Conservation (phyloP, 2,113 vertebrate genomes). For the Hippocampus zosterae region DNA sequence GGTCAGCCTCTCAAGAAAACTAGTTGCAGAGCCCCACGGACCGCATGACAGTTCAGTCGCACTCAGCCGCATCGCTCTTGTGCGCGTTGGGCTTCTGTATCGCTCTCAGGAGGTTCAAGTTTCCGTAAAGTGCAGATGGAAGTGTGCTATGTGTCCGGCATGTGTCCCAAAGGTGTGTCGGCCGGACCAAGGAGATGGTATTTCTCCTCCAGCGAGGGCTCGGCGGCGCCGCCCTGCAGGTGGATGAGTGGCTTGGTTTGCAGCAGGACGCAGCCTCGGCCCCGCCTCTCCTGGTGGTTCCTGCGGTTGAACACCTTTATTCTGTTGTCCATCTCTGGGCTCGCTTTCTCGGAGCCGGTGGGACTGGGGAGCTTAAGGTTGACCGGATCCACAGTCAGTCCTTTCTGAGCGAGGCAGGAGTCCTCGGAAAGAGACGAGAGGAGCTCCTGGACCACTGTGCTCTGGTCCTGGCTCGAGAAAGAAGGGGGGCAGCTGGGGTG, state of each 20-base stretch:
- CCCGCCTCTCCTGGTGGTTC: constrained; percentile 77
- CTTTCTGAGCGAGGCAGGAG: constrained; percentile 75
- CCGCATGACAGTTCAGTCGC: background rate
- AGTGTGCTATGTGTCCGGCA: constrained; percentile 63
- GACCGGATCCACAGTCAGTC: constrained; percentile 75
- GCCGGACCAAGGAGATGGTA: constrained; percentile 71
- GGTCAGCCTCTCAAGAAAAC: too few relatives aligned
- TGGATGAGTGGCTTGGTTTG: constrained; percentile 80
- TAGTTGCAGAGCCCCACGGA: too few relatives aligned
- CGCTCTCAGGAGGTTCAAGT: background rate
- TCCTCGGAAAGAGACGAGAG: constrained; percentile 82
- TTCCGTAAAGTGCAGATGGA: background rate
- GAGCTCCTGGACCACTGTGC: constrained; percentile 77
- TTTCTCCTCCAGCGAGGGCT: constrained; percentile 73
- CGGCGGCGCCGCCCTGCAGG: constrained; percentile 63
- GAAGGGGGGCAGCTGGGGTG: constrained; percentile 45
- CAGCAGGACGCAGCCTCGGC: constrained; percentile 54
- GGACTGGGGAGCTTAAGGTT: constrained; percentile 79
- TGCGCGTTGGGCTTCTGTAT: background rate
- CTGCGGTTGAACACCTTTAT: constrained; percentile 78
- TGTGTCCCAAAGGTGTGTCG: constrained; percentile 56
- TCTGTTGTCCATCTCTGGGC: constrained; percentile 76
- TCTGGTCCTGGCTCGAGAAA: constrained; percentile 48
- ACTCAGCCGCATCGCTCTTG: background rate
- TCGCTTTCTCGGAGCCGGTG: constrained; percentile 59